Evolutionary conservation across 2,797 vertebrate genomes (phyloP).

Genomic region (Sebastes taczanowskii): DNA sequence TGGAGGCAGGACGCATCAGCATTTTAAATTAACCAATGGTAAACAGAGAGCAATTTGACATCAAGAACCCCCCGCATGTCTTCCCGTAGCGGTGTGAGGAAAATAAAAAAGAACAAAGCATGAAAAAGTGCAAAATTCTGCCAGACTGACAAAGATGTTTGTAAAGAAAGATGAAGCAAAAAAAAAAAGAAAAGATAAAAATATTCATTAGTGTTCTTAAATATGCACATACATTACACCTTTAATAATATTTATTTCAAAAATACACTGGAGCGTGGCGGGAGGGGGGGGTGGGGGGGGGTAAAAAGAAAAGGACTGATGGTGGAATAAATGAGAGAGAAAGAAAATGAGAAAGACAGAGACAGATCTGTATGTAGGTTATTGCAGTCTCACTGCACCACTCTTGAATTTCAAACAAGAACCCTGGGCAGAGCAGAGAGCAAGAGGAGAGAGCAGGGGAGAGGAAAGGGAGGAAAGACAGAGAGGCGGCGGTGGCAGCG

Average conservation of each 20-base stretch:
- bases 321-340: conserved; percentile 26
- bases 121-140: conserved; percentile 13
- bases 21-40: conserved; percentile 63
- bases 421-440: conserved; percentile 75
- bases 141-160: conserved; percentile 22
- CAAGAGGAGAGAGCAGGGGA: conserved; percentile 43
- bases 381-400: conserved; percentile 79
- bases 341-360: conserved; percentile 28
- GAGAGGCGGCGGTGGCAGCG: conserved; percentile 29
- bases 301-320: conserved; percentile 25
- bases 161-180: conserved; percentile 10
- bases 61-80: conserved; percentile 20
- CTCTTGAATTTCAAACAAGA: conserved; percentile 79
- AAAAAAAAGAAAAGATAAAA: conserved; percentile 12
- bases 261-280: conserved; percentile 27
- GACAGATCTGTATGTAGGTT: conserved; percentile 75
- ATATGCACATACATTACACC: conserved; percentile 55
- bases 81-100: background rate
- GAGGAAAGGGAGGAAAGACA: conserved; percentile 16
- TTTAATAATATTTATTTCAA: conserved; percentile 54
- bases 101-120: conserved; percentile 40
- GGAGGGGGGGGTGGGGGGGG: background rate
- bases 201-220: conserved; percentile 47
- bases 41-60: conserved; percentile 47
- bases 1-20: conserved; percentile 52